phyloP scores from a whole-genome alignment of 2,888 invertebrate genomes.

The Nephrotoma flavescens region DNA sequence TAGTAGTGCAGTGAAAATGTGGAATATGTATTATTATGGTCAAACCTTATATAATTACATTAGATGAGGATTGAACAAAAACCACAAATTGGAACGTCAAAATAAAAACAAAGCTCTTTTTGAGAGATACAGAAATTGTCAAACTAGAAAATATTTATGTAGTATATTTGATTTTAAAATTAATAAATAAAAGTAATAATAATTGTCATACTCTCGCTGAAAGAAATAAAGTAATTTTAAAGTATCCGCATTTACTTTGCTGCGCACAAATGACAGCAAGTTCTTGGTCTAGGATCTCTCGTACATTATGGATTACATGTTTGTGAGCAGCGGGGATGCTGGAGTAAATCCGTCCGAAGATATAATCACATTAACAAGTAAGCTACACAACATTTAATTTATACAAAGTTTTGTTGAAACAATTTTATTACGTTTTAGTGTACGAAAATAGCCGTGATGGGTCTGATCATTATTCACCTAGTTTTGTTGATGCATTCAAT shows the following conservation, averaged over 20 bases:
- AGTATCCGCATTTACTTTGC: background rate
- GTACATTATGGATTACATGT: slow-evolving; percentile 3
- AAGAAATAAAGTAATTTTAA: background rate
- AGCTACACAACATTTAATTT: background rate
- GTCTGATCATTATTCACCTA: slow-evolving; percentile 24
- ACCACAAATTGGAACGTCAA: background rate
- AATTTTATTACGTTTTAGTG: slow-evolving; percentile 13
- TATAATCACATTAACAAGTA: slow-evolving; percentile 5
- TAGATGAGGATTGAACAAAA: too few species aligned
- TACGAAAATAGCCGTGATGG: slow-evolving; percentile 19
- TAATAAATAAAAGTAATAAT: background rate
- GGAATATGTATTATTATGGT: too few species aligned
- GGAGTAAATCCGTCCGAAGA: background rate
- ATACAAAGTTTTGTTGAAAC: background rate
- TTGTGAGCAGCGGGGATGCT: background rate
- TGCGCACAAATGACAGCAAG: background rate
- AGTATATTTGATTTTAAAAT: background rate
- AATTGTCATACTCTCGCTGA: background rate
- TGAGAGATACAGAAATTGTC: background rate
- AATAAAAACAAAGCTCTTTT: background rate
- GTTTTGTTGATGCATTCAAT: slow-evolving; percentile 27
- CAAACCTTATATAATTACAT: too few species aligned
- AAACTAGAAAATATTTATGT: background rate
- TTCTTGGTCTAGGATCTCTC: background rate
- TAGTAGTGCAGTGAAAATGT: too few species aligned